Conservation (phyloP, 2,113 vertebrate species). For the Chlorodrepanis virens region DNA sequence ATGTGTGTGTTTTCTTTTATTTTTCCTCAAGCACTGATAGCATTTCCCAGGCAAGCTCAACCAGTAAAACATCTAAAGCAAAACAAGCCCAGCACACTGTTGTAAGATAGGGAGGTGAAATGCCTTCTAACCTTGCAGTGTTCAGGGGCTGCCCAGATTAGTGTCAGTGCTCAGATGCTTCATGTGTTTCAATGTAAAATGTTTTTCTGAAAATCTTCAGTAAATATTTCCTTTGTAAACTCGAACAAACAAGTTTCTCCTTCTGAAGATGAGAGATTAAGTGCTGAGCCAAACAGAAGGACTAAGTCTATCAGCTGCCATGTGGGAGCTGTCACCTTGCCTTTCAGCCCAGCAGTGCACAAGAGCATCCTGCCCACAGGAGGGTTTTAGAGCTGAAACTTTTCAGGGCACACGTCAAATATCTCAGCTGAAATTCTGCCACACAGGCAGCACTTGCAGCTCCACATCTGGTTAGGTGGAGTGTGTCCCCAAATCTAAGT, state of each 20-base stretch:
- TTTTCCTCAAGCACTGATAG: background rate
- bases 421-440: background rate
- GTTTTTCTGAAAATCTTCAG: background rate
- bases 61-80: background rate
- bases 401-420: background rate
- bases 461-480: background rate
- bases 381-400: background rate
- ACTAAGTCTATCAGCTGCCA: background rate
- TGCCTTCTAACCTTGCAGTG: background rate
- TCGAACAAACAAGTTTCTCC: background rate
- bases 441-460: background rate
- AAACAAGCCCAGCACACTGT: background rate
- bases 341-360: background rate
- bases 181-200: background rate
- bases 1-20: background rate
- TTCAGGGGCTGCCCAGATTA: background rate
- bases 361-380: background rate
- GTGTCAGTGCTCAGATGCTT: background rate
- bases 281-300: background rate
- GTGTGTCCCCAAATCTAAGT: background rate
- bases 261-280: background rate
- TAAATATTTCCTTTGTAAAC: background rate
- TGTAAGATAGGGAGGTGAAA: background rate
- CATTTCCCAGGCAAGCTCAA: background rate
- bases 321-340: background rate